Conservation (phyloP, 2,888 invertebrate species). For the Diaphora mendica region DNA sequence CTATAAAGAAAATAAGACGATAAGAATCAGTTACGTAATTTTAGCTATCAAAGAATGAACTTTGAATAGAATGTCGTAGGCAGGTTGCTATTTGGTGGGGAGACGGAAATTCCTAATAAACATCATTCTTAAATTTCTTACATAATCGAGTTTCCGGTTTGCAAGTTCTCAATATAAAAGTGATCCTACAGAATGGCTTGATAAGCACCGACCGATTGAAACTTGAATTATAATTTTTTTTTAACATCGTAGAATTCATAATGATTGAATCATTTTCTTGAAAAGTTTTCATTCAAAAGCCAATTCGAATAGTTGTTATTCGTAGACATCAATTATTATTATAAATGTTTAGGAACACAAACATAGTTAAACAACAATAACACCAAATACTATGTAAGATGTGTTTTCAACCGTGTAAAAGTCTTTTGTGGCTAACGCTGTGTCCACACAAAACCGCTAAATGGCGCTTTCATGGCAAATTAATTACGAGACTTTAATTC, state of each 20-base stretch:
- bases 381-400: not conserved
- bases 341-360: not conserved
- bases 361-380: not conserved
- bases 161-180: conserved; percentile 47
- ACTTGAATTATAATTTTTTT: conserved; percentile 49
- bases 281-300: not conserved
- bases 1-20: conserved; percentile 23
- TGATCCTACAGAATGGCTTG: conserved; percentile 40
- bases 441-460: conserved; percentile 40
- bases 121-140: conserved; percentile 55
- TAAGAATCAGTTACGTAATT: conserved; percentile 40
- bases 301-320: not conserved
- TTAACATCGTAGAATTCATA: conserved; percentile 35
- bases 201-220: conserved; percentile 42
- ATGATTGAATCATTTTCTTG: conserved; percentile 32
- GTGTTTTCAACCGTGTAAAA: conserved; percentile 11
- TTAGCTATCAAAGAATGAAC: conserved; percentile 39
- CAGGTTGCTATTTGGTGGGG: conserved; percentile 47
- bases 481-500: conserved; percentile 68
- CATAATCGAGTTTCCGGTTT: conserved; percentile 54
- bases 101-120: conserved; percentile 66
- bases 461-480: conserved; percentile 43
- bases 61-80: conserved; percentile 47
- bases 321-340: not conserved
- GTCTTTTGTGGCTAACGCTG: conserved; percentile 34